Conservation (phyloP, 2,797 vertebrate species). For the Sorex maritimensis region DNA sequence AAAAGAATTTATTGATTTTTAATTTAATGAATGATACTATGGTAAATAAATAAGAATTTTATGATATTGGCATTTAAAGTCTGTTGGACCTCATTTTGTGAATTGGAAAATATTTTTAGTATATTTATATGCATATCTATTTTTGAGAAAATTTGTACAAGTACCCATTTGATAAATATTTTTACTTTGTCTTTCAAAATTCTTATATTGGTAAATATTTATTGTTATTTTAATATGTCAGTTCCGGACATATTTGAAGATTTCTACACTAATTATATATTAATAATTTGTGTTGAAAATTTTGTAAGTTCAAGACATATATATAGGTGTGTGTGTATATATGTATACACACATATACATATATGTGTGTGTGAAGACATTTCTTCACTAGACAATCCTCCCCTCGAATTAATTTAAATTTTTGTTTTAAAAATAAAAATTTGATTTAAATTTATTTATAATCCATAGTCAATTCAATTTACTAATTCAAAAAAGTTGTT, state of each 20-base stretch:
- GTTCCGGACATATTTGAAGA: constrained; percentile 54
- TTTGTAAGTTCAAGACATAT: constrained; percentile 61
- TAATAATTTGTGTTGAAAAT: constrained; percentile 79
- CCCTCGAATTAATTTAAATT: constrained; percentile 75
- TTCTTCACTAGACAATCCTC: constrained; percentile 62
- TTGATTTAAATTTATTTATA: constrained; percentile 72
- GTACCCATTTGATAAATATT: constrained; percentile 59
- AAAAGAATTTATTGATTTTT: constrained; percentile 23
- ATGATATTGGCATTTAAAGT: background rate
- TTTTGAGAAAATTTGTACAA: constrained; percentile 44
- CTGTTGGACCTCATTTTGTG: background rate
- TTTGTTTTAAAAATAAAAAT: constrained; percentile 76
- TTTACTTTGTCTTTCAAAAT: constrained; percentile 68
- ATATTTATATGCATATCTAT: constrained; percentile 4
- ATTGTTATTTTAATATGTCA: constrained; percentile 69
- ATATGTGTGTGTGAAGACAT: background rate
- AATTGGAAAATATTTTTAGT: background rate
- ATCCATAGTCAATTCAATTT: constrained; percentile 73
- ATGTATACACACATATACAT: no score
- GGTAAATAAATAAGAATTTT: background rate
- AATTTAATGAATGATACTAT: constrained; percentile 6
- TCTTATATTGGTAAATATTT: constrained; percentile 68
- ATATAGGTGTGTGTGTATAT: no score
- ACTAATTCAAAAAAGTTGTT: constrained; percentile 54
- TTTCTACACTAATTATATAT: constrained; percentile 75